Evolutionary conservation across 2,797 vertebrate species (phyloP), one percentile per base, ranked within the genome.

Genomic region (Eupleurogrammus muticus): DNA sequence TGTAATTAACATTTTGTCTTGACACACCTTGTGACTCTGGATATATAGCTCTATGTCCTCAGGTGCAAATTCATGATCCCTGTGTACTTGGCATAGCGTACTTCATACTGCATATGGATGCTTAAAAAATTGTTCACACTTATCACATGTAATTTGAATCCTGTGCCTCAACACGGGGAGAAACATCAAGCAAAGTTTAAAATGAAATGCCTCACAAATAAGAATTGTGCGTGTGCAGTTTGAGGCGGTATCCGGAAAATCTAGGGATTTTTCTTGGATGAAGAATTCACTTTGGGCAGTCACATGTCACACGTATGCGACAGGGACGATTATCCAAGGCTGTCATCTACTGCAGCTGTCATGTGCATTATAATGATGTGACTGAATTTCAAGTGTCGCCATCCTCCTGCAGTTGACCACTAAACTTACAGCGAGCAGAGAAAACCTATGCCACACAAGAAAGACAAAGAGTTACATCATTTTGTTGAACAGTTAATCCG

Each of bases 381-480:
- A 80, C 71, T 73, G 79, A 62, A 68, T 87, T 77, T 83, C 42
- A 60, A 75, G 79, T 75, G 70, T 72, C 59, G 64, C 73, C 65
- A 66, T 89, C 87, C 83, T 83, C 59, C 62, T 50, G 53, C 51
- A 74, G 89, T 81, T 93, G 93, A 94, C 92, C 93, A 92, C 89
- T 92, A 75, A 90, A 91, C 90, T 91, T 86, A 87, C 28, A 28
- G 28, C 28, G 28, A 91, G 90, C 89, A 80, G 81, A 89, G 89
- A 84, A n/a, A 92, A 93, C 92, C 91, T 92, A 86, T 91, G 89
- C 90, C 92, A 92, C 92, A 93, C 93, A 92, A 93, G 92, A 92
- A 85, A 94, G 87, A 94, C 93, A 94, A 94, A 95, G 94, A 94
- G 93, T 95, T 95, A 93, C 94, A 94, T 95, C 94, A 94, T 94